phyloP scores from a whole-genome alignment of 2,113 vertebrate genomes.

The Mastomys natalensis region DNA sequence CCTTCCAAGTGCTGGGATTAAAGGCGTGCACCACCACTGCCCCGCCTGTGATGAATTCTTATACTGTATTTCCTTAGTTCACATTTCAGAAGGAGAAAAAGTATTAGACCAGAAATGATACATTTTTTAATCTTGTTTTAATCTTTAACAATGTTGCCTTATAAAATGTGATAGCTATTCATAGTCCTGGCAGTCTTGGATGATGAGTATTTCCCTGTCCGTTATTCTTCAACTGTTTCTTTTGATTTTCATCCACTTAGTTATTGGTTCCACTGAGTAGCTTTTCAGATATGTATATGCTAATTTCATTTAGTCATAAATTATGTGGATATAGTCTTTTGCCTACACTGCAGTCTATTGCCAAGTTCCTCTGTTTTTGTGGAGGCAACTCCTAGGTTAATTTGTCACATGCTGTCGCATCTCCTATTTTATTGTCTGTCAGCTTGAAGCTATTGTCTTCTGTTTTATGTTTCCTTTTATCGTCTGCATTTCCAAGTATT shows the following conservation, averaged over 20 bases:
- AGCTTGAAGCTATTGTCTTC: background rate
- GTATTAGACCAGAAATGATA: background rate
- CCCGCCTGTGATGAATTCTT: background rate
- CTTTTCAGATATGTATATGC: conserved; percentile 19
- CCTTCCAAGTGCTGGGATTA: no score
- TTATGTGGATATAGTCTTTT: background rate
- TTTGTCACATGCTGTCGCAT: background rate
- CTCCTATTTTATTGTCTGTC: background rate
- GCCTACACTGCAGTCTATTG: background rate
- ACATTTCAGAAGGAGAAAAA: conserved; percentile 14
- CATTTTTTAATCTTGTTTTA: conserved; percentile 46
- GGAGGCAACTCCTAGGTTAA: conserved; percentile 2
- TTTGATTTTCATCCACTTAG: conserved; percentile 38
- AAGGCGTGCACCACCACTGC: no score
- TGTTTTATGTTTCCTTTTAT: background rate
- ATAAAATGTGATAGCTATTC: background rate
- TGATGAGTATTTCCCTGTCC: background rate
- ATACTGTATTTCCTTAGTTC: background rate
- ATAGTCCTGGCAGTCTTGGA: background rate
- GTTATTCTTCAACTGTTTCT: background rate
- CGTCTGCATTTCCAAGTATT: background rate
- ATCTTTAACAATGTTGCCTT: background rate
- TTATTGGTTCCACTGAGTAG: conserved; percentile 16
- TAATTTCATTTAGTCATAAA: conserved; percentile 33
- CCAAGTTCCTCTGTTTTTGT: background rate